These are phyloP conservation scores for Stegodyphus mimosarum DNA, from an alignment of 1,140 invertebrate species.

Conservation along the genomic window DNA sequence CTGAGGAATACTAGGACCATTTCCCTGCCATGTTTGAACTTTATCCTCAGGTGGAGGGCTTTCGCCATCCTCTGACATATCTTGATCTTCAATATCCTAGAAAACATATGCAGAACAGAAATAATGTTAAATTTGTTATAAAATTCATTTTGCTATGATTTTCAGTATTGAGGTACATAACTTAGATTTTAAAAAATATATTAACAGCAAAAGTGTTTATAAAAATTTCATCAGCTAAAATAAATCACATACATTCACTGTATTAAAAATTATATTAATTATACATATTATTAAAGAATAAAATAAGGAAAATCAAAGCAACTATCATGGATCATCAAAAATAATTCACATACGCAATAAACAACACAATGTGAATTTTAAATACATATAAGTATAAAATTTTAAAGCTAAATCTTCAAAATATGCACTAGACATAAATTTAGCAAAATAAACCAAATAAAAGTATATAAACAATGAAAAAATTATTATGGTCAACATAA, in stretches of 20 bases:
- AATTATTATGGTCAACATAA: too few relatives aligned
- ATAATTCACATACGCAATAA: background rate
- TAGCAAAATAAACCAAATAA: too few relatives aligned
- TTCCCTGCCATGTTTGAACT: slow-evolving; percentile 48
- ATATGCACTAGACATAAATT: too few relatives aligned
- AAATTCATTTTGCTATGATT: too few relatives aligned
- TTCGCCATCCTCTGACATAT: slow-evolving; percentile 69
- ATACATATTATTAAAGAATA: too few relatives aligned
- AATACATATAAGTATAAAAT: background rate
- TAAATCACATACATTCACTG: background rate
- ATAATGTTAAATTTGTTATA: too few relatives aligned
- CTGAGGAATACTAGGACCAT: slow-evolving; percentile 34
- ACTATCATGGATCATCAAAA: background rate
- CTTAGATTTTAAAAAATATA: too few relatives aligned
- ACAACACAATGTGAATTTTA: background rate
- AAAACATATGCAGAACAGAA: background rate
- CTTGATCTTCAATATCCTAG: slow-evolving; percentile 65
- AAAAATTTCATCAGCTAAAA: background rate
- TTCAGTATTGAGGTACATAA: too few relatives aligned
- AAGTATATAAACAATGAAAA: too few relatives aligned
- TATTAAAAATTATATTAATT: background rate
- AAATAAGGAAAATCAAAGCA: background rate
- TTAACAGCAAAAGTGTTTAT: too few relatives aligned
- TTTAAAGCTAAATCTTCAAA: background rate
- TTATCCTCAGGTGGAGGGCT: slow-evolving; percentile 66